phyloP scores from a whole-genome alignment of 1,140 invertebrate species.

The Drosophila carrolli region DNA sequence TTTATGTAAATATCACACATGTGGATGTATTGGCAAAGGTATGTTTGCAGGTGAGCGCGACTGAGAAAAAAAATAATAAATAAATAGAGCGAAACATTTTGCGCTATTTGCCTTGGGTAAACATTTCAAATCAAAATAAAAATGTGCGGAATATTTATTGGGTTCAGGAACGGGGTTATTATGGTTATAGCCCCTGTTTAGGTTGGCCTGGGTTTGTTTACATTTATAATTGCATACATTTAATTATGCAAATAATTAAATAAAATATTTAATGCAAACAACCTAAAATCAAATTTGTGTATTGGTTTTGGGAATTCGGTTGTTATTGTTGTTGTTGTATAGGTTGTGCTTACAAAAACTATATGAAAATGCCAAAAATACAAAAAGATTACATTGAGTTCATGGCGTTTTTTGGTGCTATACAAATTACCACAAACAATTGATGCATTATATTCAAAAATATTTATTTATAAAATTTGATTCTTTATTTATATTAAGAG shows the following conservation, averaged over 20 bases:
- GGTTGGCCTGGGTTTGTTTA: conserved; percentile 49
- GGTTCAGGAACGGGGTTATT: conserved; percentile 10
- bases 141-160: conserved; percentile 5
- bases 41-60: conserved; percentile 25
- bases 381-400: conserved; percentile 69
- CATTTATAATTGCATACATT: conserved; percentile 81
- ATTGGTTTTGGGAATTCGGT: conserved; percentile 55
- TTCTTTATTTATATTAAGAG: conserved; percentile 30
- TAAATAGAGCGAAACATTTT: conserved; percentile 73
- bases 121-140: conserved; percentile 29
- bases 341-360: conserved; percentile 43
- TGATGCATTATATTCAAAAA: conserved; percentile 77
- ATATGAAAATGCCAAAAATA: conserved; percentile 60
- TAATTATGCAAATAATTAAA: conserved; percentile 80
- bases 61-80: conserved; percentile 55
- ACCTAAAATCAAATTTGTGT: conserved; percentile 64
- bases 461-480: conserved; percentile 60
- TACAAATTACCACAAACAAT: conserved; percentile 84
- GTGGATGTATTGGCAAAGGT: conserved; percentile 16
- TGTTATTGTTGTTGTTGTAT: conserved; percentile 9
- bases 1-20: conserved; percentile 56
- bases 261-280: conserved; percentile 75
- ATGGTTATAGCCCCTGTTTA: conserved; percentile 29
- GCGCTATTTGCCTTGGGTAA: conserved; percentile 62
- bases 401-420: conserved; percentile 65